These are phyloP conservation scores for Halcyon malimbica DNA, from an alignment of 2,113 vertebrate species.

Conservation along the genomic window DNA sequence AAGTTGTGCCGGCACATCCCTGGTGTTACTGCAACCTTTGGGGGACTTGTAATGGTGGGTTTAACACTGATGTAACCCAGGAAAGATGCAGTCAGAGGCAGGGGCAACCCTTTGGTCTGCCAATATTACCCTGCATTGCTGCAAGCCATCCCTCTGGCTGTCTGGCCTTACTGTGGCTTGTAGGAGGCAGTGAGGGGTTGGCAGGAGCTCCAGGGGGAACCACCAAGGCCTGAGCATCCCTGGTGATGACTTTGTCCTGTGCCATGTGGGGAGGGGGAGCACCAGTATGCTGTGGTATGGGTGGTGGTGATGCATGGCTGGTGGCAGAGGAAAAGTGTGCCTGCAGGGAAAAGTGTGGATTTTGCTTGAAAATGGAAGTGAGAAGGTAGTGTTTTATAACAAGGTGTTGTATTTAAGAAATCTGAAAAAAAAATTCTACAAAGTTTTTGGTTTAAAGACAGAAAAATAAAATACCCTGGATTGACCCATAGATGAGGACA, in stretches of 20 bases:
- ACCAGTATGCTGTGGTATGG: neutral
- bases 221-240: neutral
- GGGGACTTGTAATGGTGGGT: fast-evolving
- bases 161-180: neutral
- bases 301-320: neutral
- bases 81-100: neutral
- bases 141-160: neutral
- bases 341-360: neutral
- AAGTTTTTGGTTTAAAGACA: neutral
- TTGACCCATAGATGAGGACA: neutral
- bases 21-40: neutral
- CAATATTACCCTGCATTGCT: neutral
- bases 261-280: neutral
- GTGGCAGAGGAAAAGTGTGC: neutral
- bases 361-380: neutral
- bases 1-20: neutral
- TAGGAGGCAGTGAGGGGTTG: fast-evolving
- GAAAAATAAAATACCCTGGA: neutral
- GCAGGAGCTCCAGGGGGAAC: neutral
- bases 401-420: neutral
- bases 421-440: neutral
- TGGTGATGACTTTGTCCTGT: neutral
- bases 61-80: neutral
- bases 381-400: neutral
- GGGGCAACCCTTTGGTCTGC: neutral